Evolutionary conservation across 2,113 vertebrate species (phyloP).

Genomic region (Micromys minutus): DNA sequence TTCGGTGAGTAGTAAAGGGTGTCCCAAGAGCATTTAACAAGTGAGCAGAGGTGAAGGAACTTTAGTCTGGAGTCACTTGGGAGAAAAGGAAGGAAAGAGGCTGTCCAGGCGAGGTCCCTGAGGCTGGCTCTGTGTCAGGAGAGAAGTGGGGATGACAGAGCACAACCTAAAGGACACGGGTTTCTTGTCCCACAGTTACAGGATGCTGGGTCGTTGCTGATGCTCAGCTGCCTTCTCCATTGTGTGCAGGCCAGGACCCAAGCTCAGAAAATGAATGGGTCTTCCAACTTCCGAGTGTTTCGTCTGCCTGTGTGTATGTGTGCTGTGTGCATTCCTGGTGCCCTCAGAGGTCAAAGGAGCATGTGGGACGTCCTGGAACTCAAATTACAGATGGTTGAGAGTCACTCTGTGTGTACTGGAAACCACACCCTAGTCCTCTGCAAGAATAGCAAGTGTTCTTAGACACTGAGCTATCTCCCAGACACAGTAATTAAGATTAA

Average conservation of each 20-base stretch:
- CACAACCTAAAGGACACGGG: background rate
- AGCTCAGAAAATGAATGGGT: background rate
- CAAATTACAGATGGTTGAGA: background rate
- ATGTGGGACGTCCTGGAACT: background rate
- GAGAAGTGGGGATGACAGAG: background rate
- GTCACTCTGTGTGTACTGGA: background rate
- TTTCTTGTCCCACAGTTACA: background rate
- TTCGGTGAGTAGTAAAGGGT: fast-evolving
- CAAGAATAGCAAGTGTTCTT: background rate
- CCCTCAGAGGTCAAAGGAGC: background rate
- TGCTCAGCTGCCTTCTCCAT: background rate
- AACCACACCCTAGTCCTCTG: background rate
- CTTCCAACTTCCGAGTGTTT: background rate
- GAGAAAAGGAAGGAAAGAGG: background rate
- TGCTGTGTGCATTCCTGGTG: background rate
- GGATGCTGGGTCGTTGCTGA: background rate
- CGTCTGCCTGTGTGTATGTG: background rate
- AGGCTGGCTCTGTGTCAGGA: background rate
- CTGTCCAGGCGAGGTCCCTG: background rate
- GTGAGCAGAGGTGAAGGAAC: background rate
- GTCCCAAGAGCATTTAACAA: background rate
- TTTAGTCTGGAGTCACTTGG: background rate
- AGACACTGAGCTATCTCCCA: background rate
- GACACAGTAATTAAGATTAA: no score
- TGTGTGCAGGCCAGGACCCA: background rate